These are phyloP conservation scores for Zootermopsis nevadensis DNA, from an alignment of 2,888 invertebrate species.

Conservation along the genomic window DNA sequence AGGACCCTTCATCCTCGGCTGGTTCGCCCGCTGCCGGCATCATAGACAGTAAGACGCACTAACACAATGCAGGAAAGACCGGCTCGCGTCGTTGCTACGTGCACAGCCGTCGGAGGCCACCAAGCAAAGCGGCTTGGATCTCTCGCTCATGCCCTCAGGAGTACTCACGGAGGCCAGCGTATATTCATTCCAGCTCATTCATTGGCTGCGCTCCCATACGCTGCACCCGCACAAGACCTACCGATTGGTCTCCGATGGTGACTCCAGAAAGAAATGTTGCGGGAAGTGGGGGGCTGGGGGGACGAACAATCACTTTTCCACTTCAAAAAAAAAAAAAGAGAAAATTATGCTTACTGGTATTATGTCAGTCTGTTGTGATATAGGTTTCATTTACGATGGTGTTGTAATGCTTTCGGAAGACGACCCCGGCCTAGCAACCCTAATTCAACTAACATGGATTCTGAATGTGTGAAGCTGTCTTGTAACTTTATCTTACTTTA, in stretches of 20 bases:
- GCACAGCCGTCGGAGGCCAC: background rate
- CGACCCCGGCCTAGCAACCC: no score
- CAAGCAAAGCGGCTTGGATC: background rate
- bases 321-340: slow-evolving; percentile 7
- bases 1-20: slow-evolving; percentile 7
- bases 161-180: background rate
- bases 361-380: slow-evolving; percentile 19
- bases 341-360: slow-evolving; percentile 21
- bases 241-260: slow-evolving; percentile 6
- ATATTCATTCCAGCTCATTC: background rate
- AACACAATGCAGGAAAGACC: background rate
- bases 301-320: slow-evolving; percentile 1
- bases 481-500: no score
- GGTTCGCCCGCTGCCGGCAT: slow-evolving; percentile 4
- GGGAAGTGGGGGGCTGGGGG: background rate
- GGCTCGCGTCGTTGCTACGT: background rate
- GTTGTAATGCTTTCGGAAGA: background rate
- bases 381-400: background rate
- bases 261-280: background rate
- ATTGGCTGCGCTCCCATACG: slow-evolving; percentile 22
- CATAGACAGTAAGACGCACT: background rate
- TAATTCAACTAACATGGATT: no score
- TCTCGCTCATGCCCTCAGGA: slow-evolving; percentile 11
- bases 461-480: no score
- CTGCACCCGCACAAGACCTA: background rate